Evolutionary conservation across 2,888 invertebrate species (phyloP).

Genomic region (Holacanthella duospinosa): DNA sequence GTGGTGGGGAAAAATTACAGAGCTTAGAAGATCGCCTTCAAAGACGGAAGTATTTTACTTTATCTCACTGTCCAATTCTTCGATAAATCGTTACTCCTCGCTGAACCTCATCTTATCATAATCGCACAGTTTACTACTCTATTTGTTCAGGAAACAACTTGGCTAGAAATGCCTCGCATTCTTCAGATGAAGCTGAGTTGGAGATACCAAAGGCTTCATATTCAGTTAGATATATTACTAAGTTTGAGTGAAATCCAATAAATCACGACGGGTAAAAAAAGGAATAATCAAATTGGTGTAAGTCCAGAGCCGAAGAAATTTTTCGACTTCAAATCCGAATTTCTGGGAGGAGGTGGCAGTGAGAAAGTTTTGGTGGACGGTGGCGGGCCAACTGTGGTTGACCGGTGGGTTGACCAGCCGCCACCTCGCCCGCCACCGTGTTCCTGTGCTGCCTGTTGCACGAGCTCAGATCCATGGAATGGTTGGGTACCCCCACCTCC

Average conservation of each 20-base stretch:
- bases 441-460: slow-evolving; percentile 37
- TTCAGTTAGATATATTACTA: too few relatives aligned
- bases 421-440: slow-evolving; percentile 41
- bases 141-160: too few relatives aligned
- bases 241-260: too few relatives aligned
- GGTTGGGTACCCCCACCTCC: slow-evolving; percentile 32
- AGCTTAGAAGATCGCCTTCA: background rate
- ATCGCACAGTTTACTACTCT: too few relatives aligned
- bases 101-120: too few relatives aligned
- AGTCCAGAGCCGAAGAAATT: slow-evolving; percentile 35
- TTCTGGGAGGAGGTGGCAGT: slow-evolving; percentile 36
- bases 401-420: slow-evolving; percentile 48
- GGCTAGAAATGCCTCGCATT: too few relatives aligned
- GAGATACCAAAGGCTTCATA: too few relatives aligned
- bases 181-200: background rate
- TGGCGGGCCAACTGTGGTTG: slow-evolving; percentile 40
- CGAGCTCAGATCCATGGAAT: slow-evolving; percentile 39
- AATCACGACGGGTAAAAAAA: slow-evolving; percentile 38
- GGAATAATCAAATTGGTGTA: slow-evolving; percentile 34
- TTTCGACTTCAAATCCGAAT: slow-evolving; percentile 38
- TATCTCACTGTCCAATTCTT: background rate
- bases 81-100: background rate
- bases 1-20: background rate
- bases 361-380: slow-evolving; percentile 36
- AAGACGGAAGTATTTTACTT: background rate